Base-by-base conservation (phyloP, 2,888 invertebrate species). In the Drosophila picticornis region DNA sequence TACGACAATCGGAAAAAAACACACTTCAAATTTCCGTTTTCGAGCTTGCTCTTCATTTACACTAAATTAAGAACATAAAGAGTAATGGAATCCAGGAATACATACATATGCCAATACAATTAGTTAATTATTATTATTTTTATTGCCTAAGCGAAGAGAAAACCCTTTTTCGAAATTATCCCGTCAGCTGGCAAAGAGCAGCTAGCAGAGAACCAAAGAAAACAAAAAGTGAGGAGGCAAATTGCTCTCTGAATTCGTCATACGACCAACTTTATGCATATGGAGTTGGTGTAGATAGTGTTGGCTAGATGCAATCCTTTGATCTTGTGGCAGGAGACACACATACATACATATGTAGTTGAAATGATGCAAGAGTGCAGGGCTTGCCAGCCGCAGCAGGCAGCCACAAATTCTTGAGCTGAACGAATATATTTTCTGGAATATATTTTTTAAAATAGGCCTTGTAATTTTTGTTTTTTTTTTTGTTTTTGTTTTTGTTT, bases 91-190 rank as follows among this genome's bases (percentile, higher is more conserved):
- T 81, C 56, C 36, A 66, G 73, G 52, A 77, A 61, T 77, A 72
- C 59, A 78, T 77, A 77, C 55, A 80, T 62, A 63, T 81, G 65
- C 50, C 59, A 40, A 36, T 64, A 74, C 53, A 80, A 51, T 62
- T 77, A 60, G 36, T 63, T 66, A 46, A 59, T 71, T 63, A 64
- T 51, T 50, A 10, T 53, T 22, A 22, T 22, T 32, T 64, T 32
- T 34, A 32, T 56, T 50, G 31, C 53, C 52, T 51, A 66, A 63
- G 81, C 62, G 34, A 60, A 61, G 40, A 25, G 25, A 55, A 69
- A 55, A 64, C 46, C 46, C 58, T 62, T 66, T 66, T 66, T 46
- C 48, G 68, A 60, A 63, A 63, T 40, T 40, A 58, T 38, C 11
- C n/a, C 52, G 25, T 19, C 46, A 22, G 46, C 34, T 50, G 27